Evolutionary conservation across 2,888 invertebrate species (phyloP), one percentile per base, ranked within the genome.

Genomic region (Nudaria mundana): DNA sequence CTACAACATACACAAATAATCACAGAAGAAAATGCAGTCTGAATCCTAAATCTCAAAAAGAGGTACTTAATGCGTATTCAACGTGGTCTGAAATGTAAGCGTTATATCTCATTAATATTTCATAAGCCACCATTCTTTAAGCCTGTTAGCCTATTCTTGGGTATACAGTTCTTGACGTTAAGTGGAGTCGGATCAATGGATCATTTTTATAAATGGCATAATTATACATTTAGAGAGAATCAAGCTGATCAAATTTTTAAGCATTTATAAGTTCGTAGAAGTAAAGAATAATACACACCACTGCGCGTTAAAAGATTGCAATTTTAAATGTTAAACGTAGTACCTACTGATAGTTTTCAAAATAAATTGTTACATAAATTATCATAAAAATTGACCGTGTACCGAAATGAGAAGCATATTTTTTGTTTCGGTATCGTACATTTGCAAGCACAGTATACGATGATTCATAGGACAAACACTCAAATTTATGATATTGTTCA

Each of bases 31-130:
- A n/a, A n/a, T n/a, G n/a, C n/a, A n/a, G n/a, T n/a, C n/a, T n/a
- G n/a, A n/a, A n/a, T n/a, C n/a, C n/a, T n/a, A 41, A 39, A 37
- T 38, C 30, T 30, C 10, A 40, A 55, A 58, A 50, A n/a, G n/a
- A n/a, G n/a, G n/a, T n/a, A 46, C 41, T 41, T 46, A 50, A 52
- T 50, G 57, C 51, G 37, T 51, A 46, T 20, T 38, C 44, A 53
- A 51, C 53, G 50, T 51, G 45, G 39, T 46, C 13, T 16, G 37
- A 55, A 52, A 56, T 44, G 36, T 46, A 51, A 59, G 42, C 47
- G 37, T 40, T 56, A 50, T 37, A 37, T 56, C 63, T 72, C 67
- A 76, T 76, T 73, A 73, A 76, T 76, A 70, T 76, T 74, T 74
- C 67, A 76, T 75, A 75, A 68, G 65, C 52, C 30, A 30, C 49